phyloP scores from a whole-genome alignment of 2,888 invertebrate genomes.

The Phyllotreta cruciferae region DNA sequence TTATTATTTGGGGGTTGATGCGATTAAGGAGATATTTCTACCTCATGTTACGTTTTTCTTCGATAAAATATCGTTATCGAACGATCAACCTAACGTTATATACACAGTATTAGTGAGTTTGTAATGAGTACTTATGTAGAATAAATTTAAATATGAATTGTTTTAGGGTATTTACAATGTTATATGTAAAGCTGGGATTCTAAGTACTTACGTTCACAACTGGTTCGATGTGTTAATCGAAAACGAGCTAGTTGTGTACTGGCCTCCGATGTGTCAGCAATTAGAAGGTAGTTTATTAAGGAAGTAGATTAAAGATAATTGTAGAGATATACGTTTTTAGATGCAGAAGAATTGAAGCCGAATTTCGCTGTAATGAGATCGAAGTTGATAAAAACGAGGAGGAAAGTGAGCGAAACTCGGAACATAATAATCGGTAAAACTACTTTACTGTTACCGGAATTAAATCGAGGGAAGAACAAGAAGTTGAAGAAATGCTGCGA shows the following conservation, averaged over 20 bases:
- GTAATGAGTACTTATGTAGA: background rate
- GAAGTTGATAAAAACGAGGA: constrained; percentile 44
- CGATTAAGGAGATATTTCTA: constrained; percentile 49
- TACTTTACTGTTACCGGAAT: constrained; percentile 50
- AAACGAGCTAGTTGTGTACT: constrained; percentile 46
- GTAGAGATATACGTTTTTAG: constrained; percentile 26
- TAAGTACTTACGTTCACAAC: constrained; percentile 41
- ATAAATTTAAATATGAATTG: background rate
- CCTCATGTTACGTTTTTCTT: constrained; percentile 51
- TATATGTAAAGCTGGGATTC: constrained; percentile 44
- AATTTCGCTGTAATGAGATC: constrained; percentile 46
- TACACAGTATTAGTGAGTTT: constrained; percentile 49
- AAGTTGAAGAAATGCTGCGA: constrained; percentile 44
- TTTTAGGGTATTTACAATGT: constrained; percentile 51
- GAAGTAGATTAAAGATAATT: background rate
- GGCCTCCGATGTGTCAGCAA: constrained; percentile 34
- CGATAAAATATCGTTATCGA: constrained; percentile 32
- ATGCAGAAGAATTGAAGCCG: constrained; percentile 36
- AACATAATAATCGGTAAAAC: constrained; percentile 52
- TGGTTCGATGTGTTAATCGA: constrained; percentile 47
- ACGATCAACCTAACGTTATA: constrained; percentile 42
- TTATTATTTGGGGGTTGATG: constrained; percentile 53
- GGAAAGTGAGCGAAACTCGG: constrained; percentile 40
- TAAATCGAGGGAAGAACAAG: constrained; percentile 42
- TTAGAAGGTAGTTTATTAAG: constrained; percentile 19